These are phyloP conservation scores for Linnaemya vulpina DNA, from an alignment of 2,888 invertebrate species.

Conservation along the genomic window DNA sequence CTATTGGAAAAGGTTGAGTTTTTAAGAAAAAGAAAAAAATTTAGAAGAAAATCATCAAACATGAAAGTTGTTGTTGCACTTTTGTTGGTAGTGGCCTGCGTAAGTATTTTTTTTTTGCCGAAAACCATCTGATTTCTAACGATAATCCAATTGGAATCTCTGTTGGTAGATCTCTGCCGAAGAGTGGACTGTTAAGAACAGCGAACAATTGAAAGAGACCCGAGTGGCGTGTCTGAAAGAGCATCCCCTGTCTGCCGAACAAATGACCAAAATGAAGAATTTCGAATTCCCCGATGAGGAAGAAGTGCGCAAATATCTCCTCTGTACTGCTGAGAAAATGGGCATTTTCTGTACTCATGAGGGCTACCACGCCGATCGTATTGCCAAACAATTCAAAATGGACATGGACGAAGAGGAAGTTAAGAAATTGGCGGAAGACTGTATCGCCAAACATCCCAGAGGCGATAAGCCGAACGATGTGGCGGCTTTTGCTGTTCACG, in stretches of 20 bases:
- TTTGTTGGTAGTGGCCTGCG: slow-evolving; percentile 70
- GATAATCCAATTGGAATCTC: too few species aligned
- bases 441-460: slow-evolving; percentile 78
- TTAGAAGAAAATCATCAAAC: slow-evolving; percentile 2
- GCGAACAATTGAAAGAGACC: slow-evolving; percentile 77
- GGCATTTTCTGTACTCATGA: slow-evolving; percentile 77
- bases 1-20: slow-evolving; percentile 1
- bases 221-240: slow-evolving; percentile 77
- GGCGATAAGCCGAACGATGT: slow-evolving; percentile 77
- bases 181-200: slow-evolving; percentile 78
- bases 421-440: slow-evolving; percentile 77
- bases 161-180: too few species aligned
- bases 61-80: slow-evolving; percentile 72
- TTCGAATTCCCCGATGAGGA: slow-evolving; percentile 78
- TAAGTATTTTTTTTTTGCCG: too few species aligned
- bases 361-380: slow-evolving; percentile 80
- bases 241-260: slow-evolving; percentile 75
- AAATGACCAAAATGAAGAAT: slow-evolving; percentile 75
- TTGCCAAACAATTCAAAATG: slow-evolving; percentile 81
- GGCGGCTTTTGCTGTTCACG: slow-evolving; percentile 81
- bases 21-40: neutral
- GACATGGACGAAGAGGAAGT: slow-evolving; percentile 79
- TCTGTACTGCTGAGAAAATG: slow-evolving; percentile 78
- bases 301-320: slow-evolving; percentile 78
- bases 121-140: too few species aligned